These are phyloP conservation scores for Noctilio leporinus DNA, from an alignment of 2,113 vertebrate species.

Conservation along the genomic window DNA sequence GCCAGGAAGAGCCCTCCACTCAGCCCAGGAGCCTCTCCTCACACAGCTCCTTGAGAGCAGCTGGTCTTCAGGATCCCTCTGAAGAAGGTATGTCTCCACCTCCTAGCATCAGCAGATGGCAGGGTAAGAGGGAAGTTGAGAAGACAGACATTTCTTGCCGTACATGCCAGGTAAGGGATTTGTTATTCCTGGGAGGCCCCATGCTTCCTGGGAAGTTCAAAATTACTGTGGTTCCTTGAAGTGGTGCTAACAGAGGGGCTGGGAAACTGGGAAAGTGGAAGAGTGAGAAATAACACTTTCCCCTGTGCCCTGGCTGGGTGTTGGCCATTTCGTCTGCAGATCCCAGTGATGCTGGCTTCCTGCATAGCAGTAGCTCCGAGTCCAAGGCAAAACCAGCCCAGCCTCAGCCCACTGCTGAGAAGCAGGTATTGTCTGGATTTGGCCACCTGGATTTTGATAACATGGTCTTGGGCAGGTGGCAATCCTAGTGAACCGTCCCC, in stretches of 20 bases:
- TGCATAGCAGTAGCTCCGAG: neutral
- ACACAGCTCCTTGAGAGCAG: neutral
- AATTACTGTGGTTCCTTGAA: neutral
- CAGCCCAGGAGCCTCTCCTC: neutral
- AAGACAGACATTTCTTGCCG: neutral
- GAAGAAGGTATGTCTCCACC: constrained; percentile 48
- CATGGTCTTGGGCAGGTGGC: neutral
- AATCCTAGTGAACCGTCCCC: neutral
- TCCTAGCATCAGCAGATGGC: neutral
- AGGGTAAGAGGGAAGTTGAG: neutral
- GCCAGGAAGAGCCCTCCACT: neutral
- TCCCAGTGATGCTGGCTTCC: neutral
- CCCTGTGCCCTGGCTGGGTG: neutral
- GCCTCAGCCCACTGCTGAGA: neutral
- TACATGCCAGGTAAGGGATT: neutral
- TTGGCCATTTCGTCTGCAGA: neutral
- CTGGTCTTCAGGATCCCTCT: neutral
- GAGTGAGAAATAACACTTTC: neutral
- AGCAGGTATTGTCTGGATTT: constrained; percentile 53
- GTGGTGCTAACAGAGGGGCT: neutral
- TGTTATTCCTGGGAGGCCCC: neutral
- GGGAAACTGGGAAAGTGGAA: neutral
- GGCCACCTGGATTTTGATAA: neutral
- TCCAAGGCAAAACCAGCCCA: neutral
- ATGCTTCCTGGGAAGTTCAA: neutral